phyloP scores from a whole-genome alignment of 2,888 invertebrate genomes.

The Lasiommata megera region DNA sequence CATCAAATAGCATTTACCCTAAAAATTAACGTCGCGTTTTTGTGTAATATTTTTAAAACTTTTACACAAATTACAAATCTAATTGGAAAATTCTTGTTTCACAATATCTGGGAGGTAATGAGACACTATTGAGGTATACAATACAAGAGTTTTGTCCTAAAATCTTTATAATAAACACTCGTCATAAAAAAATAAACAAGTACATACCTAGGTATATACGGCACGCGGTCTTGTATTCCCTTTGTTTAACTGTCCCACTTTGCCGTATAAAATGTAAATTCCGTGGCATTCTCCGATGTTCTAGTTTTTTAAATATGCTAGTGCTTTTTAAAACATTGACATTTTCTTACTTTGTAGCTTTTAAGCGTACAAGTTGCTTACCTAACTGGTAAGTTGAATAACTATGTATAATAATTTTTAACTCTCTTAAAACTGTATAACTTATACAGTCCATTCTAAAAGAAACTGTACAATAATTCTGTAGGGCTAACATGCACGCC shows the following conservation, averaged over 20 bases:
- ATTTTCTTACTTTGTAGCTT: not conserved
- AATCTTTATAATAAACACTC: not conserved
- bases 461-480: too few relatives aligned
- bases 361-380: not conserved
- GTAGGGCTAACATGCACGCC: too few relatives aligned
- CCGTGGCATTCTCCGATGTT: constrained; percentile 7
- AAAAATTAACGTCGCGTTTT: too few relatives aligned
- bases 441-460: too few relatives aligned
- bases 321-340: constrained; percentile 6
- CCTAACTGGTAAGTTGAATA: not conserved
- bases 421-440: too few relatives aligned
- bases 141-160: not conserved
- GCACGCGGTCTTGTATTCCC: not conserved
- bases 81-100: too few relatives aligned
- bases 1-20: too few relatives aligned
- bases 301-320: constrained; percentile 3
- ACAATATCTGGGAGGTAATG: too few relatives aligned
- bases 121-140: too few relatives aligned
- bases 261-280: constrained; percentile 14
- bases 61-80: too few relatives aligned
- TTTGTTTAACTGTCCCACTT: constrained; percentile 21
- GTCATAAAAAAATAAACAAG: not conserved
- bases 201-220: not conserved
- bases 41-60: too few relatives aligned
- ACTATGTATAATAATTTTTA: too few relatives aligned